Evolutionary conservation across 2,113 vertebrate genomes (phyloP).

Genomic region (Arvicanthis niloticus): DNA sequence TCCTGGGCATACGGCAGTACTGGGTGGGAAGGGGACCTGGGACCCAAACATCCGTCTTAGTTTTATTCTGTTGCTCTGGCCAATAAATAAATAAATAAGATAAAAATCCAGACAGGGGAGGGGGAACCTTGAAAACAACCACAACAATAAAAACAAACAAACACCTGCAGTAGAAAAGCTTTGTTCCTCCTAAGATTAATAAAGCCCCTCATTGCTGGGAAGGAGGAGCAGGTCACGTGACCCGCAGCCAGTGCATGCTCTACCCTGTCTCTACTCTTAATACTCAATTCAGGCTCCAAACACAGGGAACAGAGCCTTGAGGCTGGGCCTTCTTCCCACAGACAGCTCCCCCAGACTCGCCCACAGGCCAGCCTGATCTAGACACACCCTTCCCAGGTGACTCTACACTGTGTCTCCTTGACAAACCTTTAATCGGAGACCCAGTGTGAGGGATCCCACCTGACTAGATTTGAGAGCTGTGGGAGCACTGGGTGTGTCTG

Average conservation of each 20-base stretch:
- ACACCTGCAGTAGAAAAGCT: not conserved
- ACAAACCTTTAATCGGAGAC: not conserved
- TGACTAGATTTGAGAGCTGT: not conserved
- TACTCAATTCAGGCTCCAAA: not conserved
- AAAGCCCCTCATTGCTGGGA: not conserved
- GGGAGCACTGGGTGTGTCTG: not conserved
- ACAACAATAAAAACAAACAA: not conserved
- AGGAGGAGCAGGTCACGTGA: not conserved
- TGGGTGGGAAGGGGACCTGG: not conserved
- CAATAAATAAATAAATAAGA: too few species aligned
- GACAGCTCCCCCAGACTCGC: not conserved
- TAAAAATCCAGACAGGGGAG: not conserved
- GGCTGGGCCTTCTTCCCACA: not conserved
- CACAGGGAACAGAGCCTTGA: not conserved
- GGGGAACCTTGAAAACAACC: not conserved
- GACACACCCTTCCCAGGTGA: not conserved
- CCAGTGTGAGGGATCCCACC: not conserved
- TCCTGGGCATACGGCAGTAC: accelerated
- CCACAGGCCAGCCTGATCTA: not conserved
- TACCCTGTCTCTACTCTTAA: not conserved
- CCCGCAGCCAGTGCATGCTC: not conserved
- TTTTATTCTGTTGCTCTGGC: not conserved
- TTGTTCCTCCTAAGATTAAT: not conserved
- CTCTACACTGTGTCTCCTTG: not conserved
- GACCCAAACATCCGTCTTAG: not conserved